Conservation (phyloP, 30 jellyfish, hydroid and myxozoan genomes). For the Nemopilema nomurai region DNA sequence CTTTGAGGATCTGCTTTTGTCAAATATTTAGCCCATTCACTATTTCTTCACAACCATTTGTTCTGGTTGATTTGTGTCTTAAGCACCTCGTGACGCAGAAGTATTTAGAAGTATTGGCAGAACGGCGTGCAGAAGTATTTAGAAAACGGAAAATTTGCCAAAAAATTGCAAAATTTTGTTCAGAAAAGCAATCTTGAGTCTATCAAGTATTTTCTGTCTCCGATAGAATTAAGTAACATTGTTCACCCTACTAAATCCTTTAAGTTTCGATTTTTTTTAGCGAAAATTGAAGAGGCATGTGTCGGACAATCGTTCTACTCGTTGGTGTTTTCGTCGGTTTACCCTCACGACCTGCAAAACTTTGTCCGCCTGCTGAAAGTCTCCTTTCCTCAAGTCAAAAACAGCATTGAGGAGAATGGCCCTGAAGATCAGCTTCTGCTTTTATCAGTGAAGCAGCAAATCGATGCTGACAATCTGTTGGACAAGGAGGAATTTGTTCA, state of each 20-base stretch:
- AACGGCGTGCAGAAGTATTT: too few species aligned
- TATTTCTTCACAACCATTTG: too few species aligned
- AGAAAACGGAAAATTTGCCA: too few species aligned
- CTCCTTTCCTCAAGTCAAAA: constrained; percentile 35
- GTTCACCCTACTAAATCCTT: not conserved
- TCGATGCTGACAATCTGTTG: constrained; percentile 52
- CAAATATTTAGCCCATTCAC: too few species aligned
- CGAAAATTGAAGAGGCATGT: constrained; percentile 31
- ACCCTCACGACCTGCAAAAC: constrained; percentile 8
- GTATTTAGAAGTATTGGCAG: too few species aligned
- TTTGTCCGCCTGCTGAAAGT: constrained; percentile 27
- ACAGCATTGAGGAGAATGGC: not conserved
- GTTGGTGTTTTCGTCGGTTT: constrained; percentile 19
- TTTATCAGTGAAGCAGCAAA: constrained; percentile 68
- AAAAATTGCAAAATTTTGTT: too few species aligned
- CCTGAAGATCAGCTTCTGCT: constrained; percentile 38
- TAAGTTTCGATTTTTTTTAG: constrained; percentile 5
- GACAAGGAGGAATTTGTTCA: constrained; percentile 47
- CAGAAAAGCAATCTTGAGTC: too few species aligned
- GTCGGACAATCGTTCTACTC: constrained; percentile 44
- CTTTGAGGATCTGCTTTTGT: too few species aligned
- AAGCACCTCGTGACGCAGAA: too few species aligned
- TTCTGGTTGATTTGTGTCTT: too few species aligned
- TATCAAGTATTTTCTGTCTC: too few species aligned
- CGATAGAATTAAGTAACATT: not conserved